Conservation (phyloP, 2,888 invertebrate species). For the Dryocosmus kuriphilus region DNA sequence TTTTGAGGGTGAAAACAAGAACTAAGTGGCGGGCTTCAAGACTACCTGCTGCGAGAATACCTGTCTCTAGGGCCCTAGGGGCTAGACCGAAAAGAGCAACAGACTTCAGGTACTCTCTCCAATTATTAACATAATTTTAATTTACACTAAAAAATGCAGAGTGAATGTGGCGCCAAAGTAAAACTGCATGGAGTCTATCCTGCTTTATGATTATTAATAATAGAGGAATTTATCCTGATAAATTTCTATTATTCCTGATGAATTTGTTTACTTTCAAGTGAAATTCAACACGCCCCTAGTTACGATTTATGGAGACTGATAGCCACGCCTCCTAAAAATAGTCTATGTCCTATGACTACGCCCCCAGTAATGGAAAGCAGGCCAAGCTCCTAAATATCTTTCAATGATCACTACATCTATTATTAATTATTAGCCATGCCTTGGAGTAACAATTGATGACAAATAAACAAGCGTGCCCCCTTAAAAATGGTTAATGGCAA, state of each 20-base stretch:
- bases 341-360: background rate
- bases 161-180: background rate
- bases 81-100: background rate
- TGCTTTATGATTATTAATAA: background rate
- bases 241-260: too few species aligned
- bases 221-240: background rate
- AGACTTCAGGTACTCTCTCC: too few species aligned
- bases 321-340: background rate
- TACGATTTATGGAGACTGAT: background rate
- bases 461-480: background rate
- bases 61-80: constrained; percentile 44
- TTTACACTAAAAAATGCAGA: background rate
- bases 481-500: background rate
- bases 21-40: constrained; percentile 55
- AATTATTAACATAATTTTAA: too few species aligned
- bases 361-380: background rate
- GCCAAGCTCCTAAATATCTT: background rate
- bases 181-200: too few species aligned
- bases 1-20: constrained; percentile 60
- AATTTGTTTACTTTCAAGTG: too few species aligned
- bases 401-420: background rate
- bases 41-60: constrained; percentile 53
- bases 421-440: background rate
- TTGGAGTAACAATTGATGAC: background rate
- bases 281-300: too few species aligned